Evolutionary conservation across 2,113 vertebrate species (phyloP), one percentile per base, ranked within the genome.

Genomic region (Pitta sordida): DNA sequence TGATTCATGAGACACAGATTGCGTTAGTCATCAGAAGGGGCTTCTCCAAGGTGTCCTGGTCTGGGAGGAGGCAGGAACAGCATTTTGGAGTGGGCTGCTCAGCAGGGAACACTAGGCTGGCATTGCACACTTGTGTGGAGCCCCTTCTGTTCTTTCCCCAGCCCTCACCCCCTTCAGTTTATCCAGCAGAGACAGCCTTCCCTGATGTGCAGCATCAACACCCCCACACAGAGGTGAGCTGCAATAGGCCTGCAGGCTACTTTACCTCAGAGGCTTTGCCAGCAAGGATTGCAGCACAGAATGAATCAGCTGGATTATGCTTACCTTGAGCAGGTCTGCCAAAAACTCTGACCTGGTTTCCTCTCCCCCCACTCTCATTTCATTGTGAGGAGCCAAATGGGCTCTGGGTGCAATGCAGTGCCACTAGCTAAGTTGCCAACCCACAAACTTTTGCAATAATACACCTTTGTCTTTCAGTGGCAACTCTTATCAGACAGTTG

Each of bases 291-390:
- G 96, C 97, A 94, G 94, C 92, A 97, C 86, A 29, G 52, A 77
- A 34, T 97, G 97, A 97, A 93, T 97, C 96, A 97, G 94, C 95
- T 97, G 94, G 91, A 95, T 95, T 95, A 90, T 82, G 90, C 93
- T 93, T 71, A 94, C 95, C 97, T 97, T 64, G 83, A 94, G 73
- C 26, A 90, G 69, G 71, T 63, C 93, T 91, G 93, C 94, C 94
- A 89, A 95, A 97, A 95, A 86, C 95, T 95, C 95, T 96, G 92
- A 94, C 94, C 94, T 95, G 96, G 79, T 96, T 97, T 95, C 94
- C 95, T 96, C 84, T 95, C 90, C 88, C 95, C 94, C 71, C 48
- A 93, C 69, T 94, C 94, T 94, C 60, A 77, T 92, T 80, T 85
- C 75, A 39, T 62, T 79, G 88, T 46, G 10, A 69, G 82, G 75